These are phyloP conservation scores for Heliconius aoede DNA, from an alignment of 2,888 invertebrate species.

Conservation along the genomic window DNA sequence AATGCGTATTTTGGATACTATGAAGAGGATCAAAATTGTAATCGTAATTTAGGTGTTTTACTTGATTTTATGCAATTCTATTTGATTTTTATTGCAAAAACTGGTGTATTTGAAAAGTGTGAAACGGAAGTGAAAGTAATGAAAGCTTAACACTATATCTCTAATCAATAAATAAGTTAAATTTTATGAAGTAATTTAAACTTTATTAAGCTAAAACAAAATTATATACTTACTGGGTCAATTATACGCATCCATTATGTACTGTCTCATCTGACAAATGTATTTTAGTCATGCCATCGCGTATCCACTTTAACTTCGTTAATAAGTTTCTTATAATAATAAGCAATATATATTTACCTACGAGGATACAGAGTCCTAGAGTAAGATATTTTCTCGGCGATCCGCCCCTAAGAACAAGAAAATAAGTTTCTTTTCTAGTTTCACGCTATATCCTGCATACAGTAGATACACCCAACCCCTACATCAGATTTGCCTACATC, in stretches of 20 bases:
- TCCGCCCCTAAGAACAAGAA: neutral
- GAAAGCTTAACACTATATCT: no score
- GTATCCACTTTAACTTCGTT: slow-evolving; percentile 12
- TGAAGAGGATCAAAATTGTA: no score
- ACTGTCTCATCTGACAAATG: slow-evolving; percentile 37
- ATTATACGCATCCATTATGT: slow-evolving; percentile 32
- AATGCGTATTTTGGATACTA: no score
- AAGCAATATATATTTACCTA: neutral
- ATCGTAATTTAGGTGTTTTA: no score
- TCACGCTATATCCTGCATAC: neutral
- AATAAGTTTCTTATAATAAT: neutral
- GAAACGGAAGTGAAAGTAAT: no score
- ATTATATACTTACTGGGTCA: slow-evolving; percentile 31
- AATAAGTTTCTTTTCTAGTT: neutral
- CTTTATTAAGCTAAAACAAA: slow-evolving; percentile 12
- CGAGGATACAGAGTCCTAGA: neutral
- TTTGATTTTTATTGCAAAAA: no score
- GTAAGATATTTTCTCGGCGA: neutral
- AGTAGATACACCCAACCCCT: no score
- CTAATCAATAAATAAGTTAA: neutral
- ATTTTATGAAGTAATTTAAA: neutral
- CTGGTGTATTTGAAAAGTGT: no score
- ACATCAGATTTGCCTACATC: no score
- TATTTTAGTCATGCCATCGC: slow-evolving; percentile 37
- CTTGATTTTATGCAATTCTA: no score